Base-by-base conservation (phyloP, 2,797 vertebrate genomes). In the Acomys russatus region DNA sequence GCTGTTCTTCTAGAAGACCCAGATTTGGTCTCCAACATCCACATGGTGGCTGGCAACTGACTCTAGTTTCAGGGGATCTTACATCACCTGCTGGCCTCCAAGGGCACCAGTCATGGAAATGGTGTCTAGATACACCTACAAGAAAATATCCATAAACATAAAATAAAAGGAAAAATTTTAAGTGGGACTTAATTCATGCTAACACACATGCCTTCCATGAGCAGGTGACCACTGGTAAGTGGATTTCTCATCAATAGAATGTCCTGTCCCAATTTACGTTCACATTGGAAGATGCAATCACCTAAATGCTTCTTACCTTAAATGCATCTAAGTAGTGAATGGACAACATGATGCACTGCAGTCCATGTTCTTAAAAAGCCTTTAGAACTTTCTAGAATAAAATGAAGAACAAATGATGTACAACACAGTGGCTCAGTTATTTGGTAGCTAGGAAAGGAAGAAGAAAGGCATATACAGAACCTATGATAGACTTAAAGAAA, bases 361-460 rank as follows among this genome's bases (percentile, higher is more conserved):
- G 89, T 20, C n/a, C 66, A 88, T 15, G 28, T 74, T 93, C 73
- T 66, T 94, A 18, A 86, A 95, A 94, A 92, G 30, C 22, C 54
- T 17, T 80, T 79, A 17, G 63, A 56, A n/a, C 9, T 86, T 95
- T 91, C 78, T 83, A 14, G 64, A 84, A 83, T 66, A 44, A 93
- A 70, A 61, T 63, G 4, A 38, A 63, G 30, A 30, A 18, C 44
- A 85, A 82, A 92, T 23, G 84, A 12, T 23, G 61, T 33, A 77
- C 9, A 66, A 23, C 9, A 73, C 1, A 1, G 12, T 35, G 54
- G 11, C 5, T 51, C 7, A 9, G 11, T 61, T 63, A 30, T 22
- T 17, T 22, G 1, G 22, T 3, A 79, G 35, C 77, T 89, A 77
- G 88, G 54, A 85, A 96, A 51, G 4, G 12, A 89, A 18, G 38